Base-by-base conservation (phyloP, 64 coral and sea anemone species). In the Dendronephthya gigantea region DNA sequence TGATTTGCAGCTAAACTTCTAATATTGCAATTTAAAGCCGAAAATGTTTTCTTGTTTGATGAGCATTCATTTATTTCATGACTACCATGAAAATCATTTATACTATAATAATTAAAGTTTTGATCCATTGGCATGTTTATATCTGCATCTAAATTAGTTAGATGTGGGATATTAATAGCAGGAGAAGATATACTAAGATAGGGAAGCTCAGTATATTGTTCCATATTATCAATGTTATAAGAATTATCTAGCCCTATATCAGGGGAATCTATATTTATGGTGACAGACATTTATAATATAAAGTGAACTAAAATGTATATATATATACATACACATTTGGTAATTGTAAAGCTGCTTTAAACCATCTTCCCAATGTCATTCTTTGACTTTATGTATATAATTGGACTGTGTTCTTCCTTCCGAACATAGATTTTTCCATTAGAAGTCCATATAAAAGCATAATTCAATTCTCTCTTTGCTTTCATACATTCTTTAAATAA, bases 51-150 rank as follows among this genome's bases (percentile, higher is more conserved):
- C 9, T 27, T 15, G 2, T 76, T 28, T 22, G 69, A 31, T 31
- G 35, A 76, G n/a, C 28, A 76, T 76, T 76, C 69, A 31, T 6
- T 12, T 5, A 76, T 28, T 33, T 76, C 69, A 76, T 15, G 12
- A 37, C 25, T 34, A 76, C n/a, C 6, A 34, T 76, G 69, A 76
- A 76, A 76, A 37, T 76, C n/a, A 76, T 76, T 7, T 1, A 25
- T 28, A 76, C 69, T 76, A 16, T 76, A 76, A 76, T 76, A 76
- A 12, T 31, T 34, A 76, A 76, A 86, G n/a, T 86, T 86, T 19
- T 39, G n/a, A 33, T 86, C 84, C 23, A n/a, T 15, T 32, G 39
- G 84, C 35, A 86, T 56, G 39, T 86, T 86, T 23, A 86, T 9
- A 27, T 86, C 84, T 35, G 68, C 16, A 86, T 86, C 50, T 34